A percentile compares a stretch with the other conserved stretches of the same genome.
Evolutionary conservation across 2,113 vertebrate genomes (phyloP).

Genomic region (Phyllostomus discolor): DNA sequence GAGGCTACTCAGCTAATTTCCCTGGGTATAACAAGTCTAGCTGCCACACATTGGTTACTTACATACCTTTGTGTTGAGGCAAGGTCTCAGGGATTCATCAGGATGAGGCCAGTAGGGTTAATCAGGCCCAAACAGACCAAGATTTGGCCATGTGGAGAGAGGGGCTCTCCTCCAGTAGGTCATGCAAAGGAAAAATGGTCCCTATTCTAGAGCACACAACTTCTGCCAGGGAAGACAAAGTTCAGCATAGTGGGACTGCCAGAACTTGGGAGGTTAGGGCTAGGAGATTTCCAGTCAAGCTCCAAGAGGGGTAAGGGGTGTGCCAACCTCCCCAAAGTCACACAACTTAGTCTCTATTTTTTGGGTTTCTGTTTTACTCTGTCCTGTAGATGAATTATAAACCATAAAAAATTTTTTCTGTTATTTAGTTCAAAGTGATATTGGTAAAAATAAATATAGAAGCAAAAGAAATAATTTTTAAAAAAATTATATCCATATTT

Average conservation of each 20-base stretch:
- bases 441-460: not conserved
- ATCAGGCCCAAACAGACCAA: not conserved
- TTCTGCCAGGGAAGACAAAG: not conserved
- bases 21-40: not conserved
- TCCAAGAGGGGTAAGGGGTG: not conserved
- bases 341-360: not conserved
- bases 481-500: constrained; percentile 17
- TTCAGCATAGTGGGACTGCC: not conserved
- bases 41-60: not conserved
- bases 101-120: not conserved
- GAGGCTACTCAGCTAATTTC: not conserved
- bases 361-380: not conserved
- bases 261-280: not conserved
- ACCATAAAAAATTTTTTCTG: not conserved
- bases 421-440: not conserved
- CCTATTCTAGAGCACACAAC: not conserved
- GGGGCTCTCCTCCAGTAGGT: not conserved
- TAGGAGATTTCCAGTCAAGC: not conserved
- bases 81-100: not conserved
- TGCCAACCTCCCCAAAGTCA: not conserved
- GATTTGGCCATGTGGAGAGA: not conserved
- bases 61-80: not conserved
- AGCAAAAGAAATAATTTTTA: not conserved
- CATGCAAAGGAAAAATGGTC: not conserved
- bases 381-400: not conserved